Evolutionary conservation across 2,888 invertebrate genomes (phyloP).

Genomic region (Eupelmus urozonus): DNA sequence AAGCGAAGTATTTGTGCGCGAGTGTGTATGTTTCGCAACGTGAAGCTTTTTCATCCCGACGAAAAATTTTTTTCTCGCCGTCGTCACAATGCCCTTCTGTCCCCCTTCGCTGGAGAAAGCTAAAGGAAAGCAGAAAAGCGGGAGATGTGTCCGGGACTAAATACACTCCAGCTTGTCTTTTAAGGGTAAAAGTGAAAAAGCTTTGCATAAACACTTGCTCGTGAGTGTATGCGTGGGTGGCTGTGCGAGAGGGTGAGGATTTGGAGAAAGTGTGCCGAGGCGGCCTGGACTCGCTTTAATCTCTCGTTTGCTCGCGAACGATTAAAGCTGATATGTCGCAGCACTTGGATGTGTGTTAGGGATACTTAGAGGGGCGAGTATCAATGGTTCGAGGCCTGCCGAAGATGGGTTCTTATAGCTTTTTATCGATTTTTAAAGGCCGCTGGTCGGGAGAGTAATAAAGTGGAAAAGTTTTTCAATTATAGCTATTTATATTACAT

Average conservation of each 20-base stretch:
- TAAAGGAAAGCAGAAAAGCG: background rate
- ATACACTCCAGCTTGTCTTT: slow-evolving; percentile 35
- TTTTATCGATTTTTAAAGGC: no score
- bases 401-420: no score
- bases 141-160: slow-evolving; percentile 5
- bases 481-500: no score
- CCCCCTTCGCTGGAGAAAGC: background rate
- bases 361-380: no score
- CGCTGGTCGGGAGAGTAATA: no score
- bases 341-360: no score
- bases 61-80: slow-evolving; percentile 3
- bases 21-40: background rate
- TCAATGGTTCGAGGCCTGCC: no score
- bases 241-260: background rate
- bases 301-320: background rate
- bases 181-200: slow-evolving; percentile 28
- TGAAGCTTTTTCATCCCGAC: background rate
- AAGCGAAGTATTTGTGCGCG: background rate
- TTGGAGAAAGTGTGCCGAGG: slow-evolving; percentile 25
- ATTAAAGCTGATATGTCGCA: slow-evolving; percentile 47
- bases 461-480: no score
- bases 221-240: background rate
- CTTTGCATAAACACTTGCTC: slow-evolving; percentile 30
- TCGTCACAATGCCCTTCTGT: background rate
- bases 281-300: slow-evolving; percentile 27